Evolutionary conservation across 2,888 invertebrate species (phyloP).

Genomic region (Acanthopleura granulata): DNA sequence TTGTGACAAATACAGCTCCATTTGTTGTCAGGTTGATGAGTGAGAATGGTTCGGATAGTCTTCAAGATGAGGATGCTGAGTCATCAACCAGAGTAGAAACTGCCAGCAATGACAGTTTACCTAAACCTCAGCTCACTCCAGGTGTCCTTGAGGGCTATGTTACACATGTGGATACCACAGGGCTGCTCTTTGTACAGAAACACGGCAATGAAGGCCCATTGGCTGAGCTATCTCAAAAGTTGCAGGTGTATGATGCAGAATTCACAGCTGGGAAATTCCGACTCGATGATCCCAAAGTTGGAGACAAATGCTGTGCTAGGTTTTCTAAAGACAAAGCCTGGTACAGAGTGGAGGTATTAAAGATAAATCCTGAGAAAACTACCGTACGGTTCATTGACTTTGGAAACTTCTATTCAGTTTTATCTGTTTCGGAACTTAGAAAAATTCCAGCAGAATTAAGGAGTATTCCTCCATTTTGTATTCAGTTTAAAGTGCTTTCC

Average conservation of each 20-base stretch:
- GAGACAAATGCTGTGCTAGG: conserved; percentile 28
- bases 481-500: conserved; percentile 28
- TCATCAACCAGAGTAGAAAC: neutral
- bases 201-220: conserved; percentile 8
- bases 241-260: conserved; percentile 16
- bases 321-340: conserved; percentile 56
- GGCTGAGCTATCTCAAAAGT: neutral
- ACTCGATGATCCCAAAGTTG: neutral
- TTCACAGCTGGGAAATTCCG: neutral
- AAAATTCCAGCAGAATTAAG: conserved; percentile 29
- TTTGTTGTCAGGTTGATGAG: neutral
- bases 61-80: neutral
- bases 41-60: neutral
- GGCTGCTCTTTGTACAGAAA: neutral
- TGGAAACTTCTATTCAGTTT: conserved; percentile 26
- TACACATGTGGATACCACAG: neutral
- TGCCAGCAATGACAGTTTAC: neutral
- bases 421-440: neutral
- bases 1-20: neutral
- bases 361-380: conserved; percentile 26
- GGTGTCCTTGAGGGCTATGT: neutral
- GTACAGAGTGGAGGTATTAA: conserved; percentile 56
- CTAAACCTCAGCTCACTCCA: neutral
- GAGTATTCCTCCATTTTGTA: conserved; percentile 35
- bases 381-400: conserved; percentile 27